These are phyloP conservation scores for Zhengitettix transpicula DNA, from an alignment of 2,888 invertebrate species.

Conservation along the genomic window DNA sequence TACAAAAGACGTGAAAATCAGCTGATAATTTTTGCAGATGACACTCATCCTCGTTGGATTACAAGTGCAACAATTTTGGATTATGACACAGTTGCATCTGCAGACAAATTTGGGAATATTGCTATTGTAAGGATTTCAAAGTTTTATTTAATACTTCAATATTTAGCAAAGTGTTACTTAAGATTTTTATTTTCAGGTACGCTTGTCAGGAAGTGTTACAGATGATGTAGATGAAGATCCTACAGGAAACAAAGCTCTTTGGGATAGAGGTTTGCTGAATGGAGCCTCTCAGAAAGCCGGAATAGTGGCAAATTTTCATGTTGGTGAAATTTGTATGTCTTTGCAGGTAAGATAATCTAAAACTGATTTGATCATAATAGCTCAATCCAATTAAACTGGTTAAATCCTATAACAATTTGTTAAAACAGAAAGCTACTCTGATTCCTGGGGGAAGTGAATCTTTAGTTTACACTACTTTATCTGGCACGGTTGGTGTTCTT, in stretches of 20 bases:
- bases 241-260: conserved; percentile 79
- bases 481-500: conserved; percentile 84
- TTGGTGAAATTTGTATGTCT: conserved; percentile 92
- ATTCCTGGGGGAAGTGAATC: conserved; percentile 97
- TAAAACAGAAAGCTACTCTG: conserved; percentile 57
- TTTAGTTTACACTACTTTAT: conserved; percentile 86
- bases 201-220: conserved; percentile 76
- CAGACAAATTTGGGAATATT: conserved; percentile 97
- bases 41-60: conserved; percentile 93
- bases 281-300: conserved; percentile 98
- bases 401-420: conserved; percentile 1
- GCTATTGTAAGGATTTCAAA: conserved; percentile 73
- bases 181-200: conserved; percentile 17
- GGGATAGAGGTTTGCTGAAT: conserved; percentile 67
- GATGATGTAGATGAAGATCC: conserved; percentile 99
- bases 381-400: too few relatives aligned
- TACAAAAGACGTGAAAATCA: conserved; percentile 94
- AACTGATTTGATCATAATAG: background rate
- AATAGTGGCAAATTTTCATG: conserved; percentile 79
- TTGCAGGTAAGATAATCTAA: conserved; percentile 38
- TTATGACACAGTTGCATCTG: conserved; percentile 89
- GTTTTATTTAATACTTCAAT: conserved; percentile 17
- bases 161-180: background rate
- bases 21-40: conserved; percentile 94
- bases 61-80: conserved; percentile 84